Base-by-base conservation (phyloP, 2,888 invertebrate genomes). In the Eueremaeus valkanovi region DNA sequence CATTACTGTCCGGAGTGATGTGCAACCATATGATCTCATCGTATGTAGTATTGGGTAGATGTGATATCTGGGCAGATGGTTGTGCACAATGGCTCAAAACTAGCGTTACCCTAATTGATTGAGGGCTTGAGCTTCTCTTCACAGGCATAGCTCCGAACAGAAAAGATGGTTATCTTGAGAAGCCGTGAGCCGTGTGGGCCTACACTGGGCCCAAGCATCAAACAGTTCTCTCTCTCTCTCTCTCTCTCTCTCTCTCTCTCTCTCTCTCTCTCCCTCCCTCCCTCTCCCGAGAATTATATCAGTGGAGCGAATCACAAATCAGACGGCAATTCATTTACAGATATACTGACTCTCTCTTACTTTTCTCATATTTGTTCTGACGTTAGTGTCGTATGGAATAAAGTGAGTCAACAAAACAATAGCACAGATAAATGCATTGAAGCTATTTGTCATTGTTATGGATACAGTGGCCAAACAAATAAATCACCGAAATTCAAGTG, bases 351-450 rank as follows among this genome's bases (percentile, higher is more conserved):
- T 66, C 58, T 29, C 24, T 58, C 58, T 58, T 29, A 9, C 29
- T 58, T 31, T 66, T 33, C 36, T 66, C 66, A 36, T 66, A 66
- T 66, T 66, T 66, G 66, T 36, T 36, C 66, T 36, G 66, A 66
- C 66, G 36, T 33, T 66, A n/a, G 66, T 66, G 36, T 66, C 6
- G 21, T 36, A 31, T 66, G 36, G 36, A 66, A 66, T 36, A 66
- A 66, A 66, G 36, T 66, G 66, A 66, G 66, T 36, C 66, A 66
- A 66, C 66, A 66, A 66, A 66, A 66, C 66, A 66, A 66, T 66
- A 21, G n/a, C n/a, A 21, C 11, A 21, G 51, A 51, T 6, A 51
- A 51, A 51, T 51, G 51, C 21, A 51, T 51, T 66, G 3, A 36
- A 66, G 27, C 66, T 31, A 66, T 66, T 66, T 66, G 66, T 66